Evolutionary conservation across 2,797 vertebrate species (phyloP).

Genomic region (Octomys mimax): DNA sequence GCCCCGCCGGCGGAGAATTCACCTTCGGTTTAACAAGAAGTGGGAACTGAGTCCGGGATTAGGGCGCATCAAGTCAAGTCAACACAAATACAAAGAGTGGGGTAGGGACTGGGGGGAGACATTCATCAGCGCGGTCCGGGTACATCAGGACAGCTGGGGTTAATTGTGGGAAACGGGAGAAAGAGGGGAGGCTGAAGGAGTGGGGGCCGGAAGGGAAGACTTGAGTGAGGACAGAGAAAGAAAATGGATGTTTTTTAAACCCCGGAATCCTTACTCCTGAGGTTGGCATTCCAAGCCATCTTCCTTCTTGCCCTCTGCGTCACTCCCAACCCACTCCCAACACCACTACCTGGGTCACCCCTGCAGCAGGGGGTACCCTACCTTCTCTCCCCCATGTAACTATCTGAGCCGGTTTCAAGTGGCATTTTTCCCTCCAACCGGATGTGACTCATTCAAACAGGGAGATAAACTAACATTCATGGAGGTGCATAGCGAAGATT

Average conservation of each 20-base stretch:
- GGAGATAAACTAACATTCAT: conserved; percentile 9
- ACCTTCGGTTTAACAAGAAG: conserved; percentile 89
- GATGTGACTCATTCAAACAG: conserved; percentile 63
- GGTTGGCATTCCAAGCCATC: conserved; percentile 15
- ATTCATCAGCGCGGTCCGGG: neutral
- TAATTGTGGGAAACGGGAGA: conserved; percentile 63
- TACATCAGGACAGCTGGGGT: neutral
- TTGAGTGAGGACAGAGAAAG: neutral
- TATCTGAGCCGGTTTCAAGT: conserved; percentile 40
- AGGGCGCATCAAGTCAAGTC: conserved; percentile 84
- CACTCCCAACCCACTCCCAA: neutral
- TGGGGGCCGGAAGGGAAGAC: neutral
- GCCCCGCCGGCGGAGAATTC: conserved; percentile 85
- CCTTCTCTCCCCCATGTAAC: neutral
- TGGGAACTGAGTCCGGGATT: conserved; percentile 88
- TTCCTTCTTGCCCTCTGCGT: conserved; percentile 16
- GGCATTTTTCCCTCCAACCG: conserved; percentile 62
- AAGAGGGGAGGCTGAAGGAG: neutral
- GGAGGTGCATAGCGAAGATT: conserved; percentile 14
- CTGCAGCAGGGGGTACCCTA: neutral
- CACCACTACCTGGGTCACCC: neutral
- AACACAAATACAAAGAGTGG: conserved; percentile 81
- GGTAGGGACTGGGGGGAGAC: neutral
- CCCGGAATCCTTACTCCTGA: neutral
- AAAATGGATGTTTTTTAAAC: neutral